Base-by-base conservation (phyloP, 2,797 vertebrate genomes). In the Phylloscopus collybita region DNA sequence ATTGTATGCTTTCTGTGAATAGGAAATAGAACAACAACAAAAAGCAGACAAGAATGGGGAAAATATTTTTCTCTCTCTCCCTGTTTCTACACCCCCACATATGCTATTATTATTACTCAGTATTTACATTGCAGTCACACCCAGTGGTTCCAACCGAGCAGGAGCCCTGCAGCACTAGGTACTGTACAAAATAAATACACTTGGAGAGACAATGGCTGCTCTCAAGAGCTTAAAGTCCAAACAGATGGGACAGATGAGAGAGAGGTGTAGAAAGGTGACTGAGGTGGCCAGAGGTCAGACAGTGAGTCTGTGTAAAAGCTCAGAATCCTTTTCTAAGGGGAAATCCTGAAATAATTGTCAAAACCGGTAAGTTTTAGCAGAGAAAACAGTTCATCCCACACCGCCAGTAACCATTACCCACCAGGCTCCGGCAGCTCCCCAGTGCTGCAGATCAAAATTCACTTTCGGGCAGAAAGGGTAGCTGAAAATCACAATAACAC, bases 1-100 rank as follows among this genome's bases (percentile, higher is more conserved):
- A 95, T 97, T 96, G 94, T 97, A 93, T 96, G 97, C 97, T 98
- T 97, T 98, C 97, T 92, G 88, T 97, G 97, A 97, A 97, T 97
- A 98, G 97, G 97, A 98, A 98, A 97, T 97, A 97, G 95, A 97
- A 97, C 96, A 95, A 97, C 97, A 97, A 97, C 95, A 95, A 96
- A 96, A 97, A 95, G 93, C 96, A 97, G 95, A 97, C 96, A 97
- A 96, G 97, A 97, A 97, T 95, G 96, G 97, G 96, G 96, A 96
- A 97, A 98, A 97, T 97, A 96, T 97, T 97, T 96, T 95, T 96
- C 95, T 97, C 94, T 96, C 95, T 96, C 90, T 96, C 92, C 78
- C 86, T 94, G 90, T 95, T 96, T 96, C 93, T 94, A 97, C 95
- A 95, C 94, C 96, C 96, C 95, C 90, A 96, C 96, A 96, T 95